Base-by-base conservation (phyloP, 2,888 invertebrate species). In the Eurytoma californica region DNA sequence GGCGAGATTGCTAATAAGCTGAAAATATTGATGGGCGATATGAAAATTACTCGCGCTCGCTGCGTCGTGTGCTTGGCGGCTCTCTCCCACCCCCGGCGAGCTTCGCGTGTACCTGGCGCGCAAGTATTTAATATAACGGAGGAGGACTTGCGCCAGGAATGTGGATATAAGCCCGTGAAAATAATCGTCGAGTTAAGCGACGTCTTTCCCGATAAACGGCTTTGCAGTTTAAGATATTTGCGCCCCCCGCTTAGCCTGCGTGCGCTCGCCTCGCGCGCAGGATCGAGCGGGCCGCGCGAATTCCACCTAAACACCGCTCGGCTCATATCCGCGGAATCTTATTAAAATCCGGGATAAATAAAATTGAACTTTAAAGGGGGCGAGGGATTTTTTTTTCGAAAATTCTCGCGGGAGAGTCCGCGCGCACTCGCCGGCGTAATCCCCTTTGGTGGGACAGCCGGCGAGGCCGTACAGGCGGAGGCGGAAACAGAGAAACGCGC, bases 351-450 rank as follows among this genome's bases (percentile, higher is more conserved):
- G 4, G 13, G n/a, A 58, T 3, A 58, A 20, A 20, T 20, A 58
- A 24, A 61, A 16, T 61, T 61, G 28, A 16, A 61, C 39, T 39
- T 63, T 39, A 47, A 63, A 16, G 7, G 14, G 12, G 16, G 28
- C 51, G 28, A 53, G 24, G 67, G 53, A 24, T 53, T 57, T 20
- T 24, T 18, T 82, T 83, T 83, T 82, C 70, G 76, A 72, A 82
- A 82, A 80, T 39, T 39, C 39, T 39, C 78, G 79, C 80, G 82
- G 83, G 82, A 82, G 84, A 81, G 82, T 80, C 79, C 72, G 79
- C 83, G 82, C 83, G 82, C 72, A 80, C 83, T 82, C 83, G 82
- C 82, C 30, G 80, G 83, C 84, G 83, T 84, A 85, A 86, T 85
- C 84, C 82, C 83, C 80, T 83, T 82, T 82, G 81, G 76, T 76